phyloP scores from a whole-genome alignment of 2,113 vertebrate species.

The Aspiorhynchus laticeps region DNA sequence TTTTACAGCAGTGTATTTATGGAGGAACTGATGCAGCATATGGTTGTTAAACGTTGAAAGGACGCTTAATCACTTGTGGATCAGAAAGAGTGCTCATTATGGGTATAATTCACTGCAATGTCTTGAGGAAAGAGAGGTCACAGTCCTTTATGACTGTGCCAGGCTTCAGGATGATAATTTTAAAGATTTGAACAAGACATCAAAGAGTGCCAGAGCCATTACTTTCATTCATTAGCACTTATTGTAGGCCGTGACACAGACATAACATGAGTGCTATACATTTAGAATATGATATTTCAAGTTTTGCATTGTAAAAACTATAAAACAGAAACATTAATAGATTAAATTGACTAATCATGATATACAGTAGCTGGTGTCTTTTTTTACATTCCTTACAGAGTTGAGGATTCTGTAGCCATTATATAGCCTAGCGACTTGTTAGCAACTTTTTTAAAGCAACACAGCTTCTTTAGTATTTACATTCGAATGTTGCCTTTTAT shows the following conservation, averaged over 20 bases:
- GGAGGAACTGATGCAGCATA: conserved; percentile 14
- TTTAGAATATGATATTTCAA: background rate
- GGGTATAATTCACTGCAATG: conserved; percentile 28
- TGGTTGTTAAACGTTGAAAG: conserved; percentile 3
- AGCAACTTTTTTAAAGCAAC: background rate
- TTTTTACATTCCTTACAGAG: background rate
- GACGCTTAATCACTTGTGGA: background rate
- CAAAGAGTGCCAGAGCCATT: conserved; percentile 3
- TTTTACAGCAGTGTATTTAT: conserved; percentile 22
- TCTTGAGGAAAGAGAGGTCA: conserved; percentile 4
- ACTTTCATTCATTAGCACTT: background rate
- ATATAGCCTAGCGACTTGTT: background rate
- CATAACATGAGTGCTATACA: background rate
- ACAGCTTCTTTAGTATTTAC: background rate
- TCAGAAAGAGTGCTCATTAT: conserved; percentile 16
- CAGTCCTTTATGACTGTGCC: background rate
- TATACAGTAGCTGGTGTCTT: background rate
- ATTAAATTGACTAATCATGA: background rate
- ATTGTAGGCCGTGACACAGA: background rate
- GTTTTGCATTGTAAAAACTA: too few relatives aligned
- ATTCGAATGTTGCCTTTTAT: too few relatives aligned
- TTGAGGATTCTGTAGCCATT: background rate
- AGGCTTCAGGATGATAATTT: background rate
- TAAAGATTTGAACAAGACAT: background rate
- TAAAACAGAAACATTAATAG: too few relatives aligned